Conservation (phyloP, 1,140 invertebrate species). For the Nasonia giraulti region DNA sequence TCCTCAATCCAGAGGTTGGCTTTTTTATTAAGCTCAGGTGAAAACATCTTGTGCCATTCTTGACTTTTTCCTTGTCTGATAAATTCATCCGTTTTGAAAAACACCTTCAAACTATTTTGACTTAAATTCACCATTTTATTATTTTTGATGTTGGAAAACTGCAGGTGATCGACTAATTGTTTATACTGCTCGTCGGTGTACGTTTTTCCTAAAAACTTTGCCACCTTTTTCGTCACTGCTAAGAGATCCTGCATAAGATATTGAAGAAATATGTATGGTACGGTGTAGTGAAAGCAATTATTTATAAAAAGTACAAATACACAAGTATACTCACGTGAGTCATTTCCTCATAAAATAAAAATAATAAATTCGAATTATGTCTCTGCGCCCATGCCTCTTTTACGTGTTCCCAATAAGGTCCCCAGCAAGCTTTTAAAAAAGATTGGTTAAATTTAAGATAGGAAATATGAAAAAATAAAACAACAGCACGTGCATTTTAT, state of each 20-base stretch:
- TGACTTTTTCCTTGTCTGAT: conserved; percentile 79
- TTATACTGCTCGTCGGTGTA: conserved; percentile 75
- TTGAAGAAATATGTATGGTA: not conserved
- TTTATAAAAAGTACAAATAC: not conserved
- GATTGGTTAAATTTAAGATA: not conserved
- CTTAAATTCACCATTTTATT: conserved; percentile 80
- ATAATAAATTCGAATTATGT: conserved; percentile 82
- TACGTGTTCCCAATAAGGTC: conserved; percentile 84
- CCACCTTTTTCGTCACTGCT: conserved; percentile 74
- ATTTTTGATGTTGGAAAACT: conserved; percentile 83
- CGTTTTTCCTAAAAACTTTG: conserved; percentile 77
- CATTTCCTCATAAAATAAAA: conserved; percentile 89
- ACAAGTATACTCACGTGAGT: conserved; percentile 72
- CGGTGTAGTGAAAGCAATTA: not conserved
- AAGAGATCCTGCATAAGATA: conserved; percentile 73
- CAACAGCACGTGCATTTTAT: not conserved
- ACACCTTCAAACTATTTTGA: conserved; percentile 75
- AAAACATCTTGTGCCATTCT: conserved; percentile 80
- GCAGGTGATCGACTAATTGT: conserved; percentile 78
- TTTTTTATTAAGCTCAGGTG: conserved; percentile 74
- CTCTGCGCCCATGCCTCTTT: conserved; percentile 82
- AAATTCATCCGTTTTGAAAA: conserved; percentile 75
- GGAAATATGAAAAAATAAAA: conserved; percentile 7
- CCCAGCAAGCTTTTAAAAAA: conserved; percentile 79
- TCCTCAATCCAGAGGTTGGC: conserved; percentile 80